These are phyloP conservation scores for Montipora foliosa DNA, from an alignment of 64 coral and sea anemone species.

Conservation along the genomic window DNA sequence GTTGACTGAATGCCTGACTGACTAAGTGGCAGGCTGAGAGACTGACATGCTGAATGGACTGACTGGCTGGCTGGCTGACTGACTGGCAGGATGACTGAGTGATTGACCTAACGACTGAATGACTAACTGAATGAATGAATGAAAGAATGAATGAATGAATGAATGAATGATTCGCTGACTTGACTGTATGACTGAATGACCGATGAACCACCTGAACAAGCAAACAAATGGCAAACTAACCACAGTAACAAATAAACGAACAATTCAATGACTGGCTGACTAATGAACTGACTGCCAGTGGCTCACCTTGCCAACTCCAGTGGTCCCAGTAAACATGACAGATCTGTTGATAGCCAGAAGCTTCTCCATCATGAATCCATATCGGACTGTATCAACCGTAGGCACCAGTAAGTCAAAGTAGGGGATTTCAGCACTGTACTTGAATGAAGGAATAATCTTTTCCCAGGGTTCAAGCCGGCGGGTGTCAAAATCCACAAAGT, in stretches of 20 bases:
- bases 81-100: background rate
- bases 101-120: too few relatives aligned
- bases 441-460: constrained; percentile 97
- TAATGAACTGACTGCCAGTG: too few relatives aligned
- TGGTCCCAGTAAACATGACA: constrained; percentile 96
- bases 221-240: too few relatives aligned
- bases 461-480: constrained; percentile 99
- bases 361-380: constrained; percentile 97
- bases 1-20: too few relatives aligned
- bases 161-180: background rate
- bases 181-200: too few relatives aligned
- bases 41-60: too few relatives aligned
- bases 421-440: constrained; percentile 81
- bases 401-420: constrained; percentile 99
- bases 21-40: too few relatives aligned
- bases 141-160: background rate
- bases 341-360: constrained; percentile 89
- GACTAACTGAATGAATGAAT: background rate
- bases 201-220: too few relatives aligned
- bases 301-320: constrained; percentile 98
- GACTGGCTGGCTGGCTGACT: background rate
- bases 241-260: too few relatives aligned
- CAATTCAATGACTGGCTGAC: too few relatives aligned
- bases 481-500: constrained; percentile 97
- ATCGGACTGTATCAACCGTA: constrained; percentile 96